Evolutionary conservation across 2,888 invertebrate genomes (phyloP).

Genomic region (Aporophyla nigra): DNA sequence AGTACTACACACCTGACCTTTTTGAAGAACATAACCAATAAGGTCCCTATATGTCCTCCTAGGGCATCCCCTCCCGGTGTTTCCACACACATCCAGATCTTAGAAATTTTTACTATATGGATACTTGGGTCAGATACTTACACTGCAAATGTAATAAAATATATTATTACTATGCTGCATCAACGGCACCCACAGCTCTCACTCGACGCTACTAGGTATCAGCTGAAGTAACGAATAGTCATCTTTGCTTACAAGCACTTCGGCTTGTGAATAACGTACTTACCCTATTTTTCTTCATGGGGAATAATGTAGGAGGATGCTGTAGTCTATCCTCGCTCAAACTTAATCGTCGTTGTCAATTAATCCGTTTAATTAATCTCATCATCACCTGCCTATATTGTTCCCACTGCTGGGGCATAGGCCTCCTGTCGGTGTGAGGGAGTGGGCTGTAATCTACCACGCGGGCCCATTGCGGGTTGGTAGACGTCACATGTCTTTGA

Average conservation of each 20-base stretch:
- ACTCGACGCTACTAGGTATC: neutral
- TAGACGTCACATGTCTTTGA: no score
- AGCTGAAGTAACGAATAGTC: neutral
- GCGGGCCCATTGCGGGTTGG: no score
- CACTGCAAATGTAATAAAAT: neutral
- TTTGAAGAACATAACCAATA: no score
- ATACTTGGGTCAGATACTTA: neutral
- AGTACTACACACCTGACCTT: no score
- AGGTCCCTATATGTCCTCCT: no score
- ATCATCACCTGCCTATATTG: no score
- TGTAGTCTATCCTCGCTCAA: neutral
- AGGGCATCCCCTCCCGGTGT: no score
- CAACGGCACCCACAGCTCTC: neutral
- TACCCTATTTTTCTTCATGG: neutral
- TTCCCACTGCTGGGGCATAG: no score
- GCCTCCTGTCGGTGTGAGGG: no score
- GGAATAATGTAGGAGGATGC: no score
- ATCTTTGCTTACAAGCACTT: neutral
- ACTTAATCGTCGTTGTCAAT: neutral
- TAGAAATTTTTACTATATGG: neutral
- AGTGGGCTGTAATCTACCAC: no score
- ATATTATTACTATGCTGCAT: neutral
- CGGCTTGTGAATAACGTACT: neutral
- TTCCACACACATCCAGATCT: no score
- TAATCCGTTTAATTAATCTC: neutral